Evolutionary conservation across 2,797 vertebrate genomes (phyloP).

Genomic region (Chaunax sp.): DNA sequence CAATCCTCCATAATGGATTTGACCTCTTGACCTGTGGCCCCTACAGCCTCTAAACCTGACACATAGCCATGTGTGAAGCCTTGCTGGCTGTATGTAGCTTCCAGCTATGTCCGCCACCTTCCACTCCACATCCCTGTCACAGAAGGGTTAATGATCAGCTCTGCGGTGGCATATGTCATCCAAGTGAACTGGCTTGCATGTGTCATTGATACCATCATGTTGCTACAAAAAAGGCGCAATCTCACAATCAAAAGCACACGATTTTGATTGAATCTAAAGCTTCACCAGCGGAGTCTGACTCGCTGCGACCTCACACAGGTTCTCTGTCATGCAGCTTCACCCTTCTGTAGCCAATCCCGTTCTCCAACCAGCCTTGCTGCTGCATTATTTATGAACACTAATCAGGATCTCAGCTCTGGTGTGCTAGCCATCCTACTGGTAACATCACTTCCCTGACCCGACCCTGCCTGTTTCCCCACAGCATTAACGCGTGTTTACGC

Average conservation of each 20-base stretch:
- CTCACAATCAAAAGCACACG: neutral
- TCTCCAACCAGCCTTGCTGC: conserved; percentile 53
- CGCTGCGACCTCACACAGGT: conserved; percentile 62
- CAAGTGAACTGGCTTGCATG: conserved; percentile 22
- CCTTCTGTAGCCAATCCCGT: conserved; percentile 63
- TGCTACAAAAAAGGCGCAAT: neutral
- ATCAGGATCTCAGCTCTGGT: conserved; percentile 78
- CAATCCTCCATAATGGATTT: conserved; percentile 83
- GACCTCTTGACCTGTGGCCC: conserved; percentile 79
- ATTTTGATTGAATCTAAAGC: conserved; percentile 50
- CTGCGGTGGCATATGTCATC: conserved; percentile 56
- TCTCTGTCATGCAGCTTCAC: conserved; percentile 66
- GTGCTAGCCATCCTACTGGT: conserved; percentile 77
- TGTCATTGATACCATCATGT: conserved; percentile 27
- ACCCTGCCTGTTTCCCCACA: conserved; percentile 79
- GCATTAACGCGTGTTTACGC: conserved; percentile 78
- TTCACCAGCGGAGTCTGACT: conserved; percentile 55
- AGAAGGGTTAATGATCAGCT: conserved; percentile 60
- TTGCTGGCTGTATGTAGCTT: conserved; percentile 57
- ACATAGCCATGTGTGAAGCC: conserved; percentile 70
- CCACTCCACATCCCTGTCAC: conserved; percentile 39
- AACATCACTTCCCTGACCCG: conserved; percentile 81
- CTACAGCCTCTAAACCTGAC: conserved; percentile 69
- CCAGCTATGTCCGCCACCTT: conserved; percentile 47
- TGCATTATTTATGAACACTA: conserved; percentile 82